A percentile compares a stretch with the other conserved stretches of the same genome.
These are phyloP conservation scores for Eucidaris tribuloides DNA, from an alignment of 35 echinoderm and acorn worm species.

Conservation along the genomic window DNA sequence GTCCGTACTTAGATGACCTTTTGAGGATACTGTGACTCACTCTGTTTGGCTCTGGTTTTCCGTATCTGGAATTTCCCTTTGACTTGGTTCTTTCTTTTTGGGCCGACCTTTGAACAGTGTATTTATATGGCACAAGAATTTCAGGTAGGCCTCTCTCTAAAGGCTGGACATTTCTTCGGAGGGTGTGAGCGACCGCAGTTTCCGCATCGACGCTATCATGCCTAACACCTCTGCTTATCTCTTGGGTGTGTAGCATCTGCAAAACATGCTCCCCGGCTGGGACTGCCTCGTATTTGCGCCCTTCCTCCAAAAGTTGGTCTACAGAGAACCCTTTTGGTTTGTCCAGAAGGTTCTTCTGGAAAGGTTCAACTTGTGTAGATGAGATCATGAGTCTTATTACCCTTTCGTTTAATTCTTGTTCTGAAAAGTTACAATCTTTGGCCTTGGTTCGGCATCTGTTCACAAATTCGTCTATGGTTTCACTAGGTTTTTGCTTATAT, in stretches of 20 bases:
- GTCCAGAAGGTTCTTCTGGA: slow-evolving; percentile 38
- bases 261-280: slow-evolving; percentile 9
- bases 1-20: not conserved
- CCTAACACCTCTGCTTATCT: not conserved
- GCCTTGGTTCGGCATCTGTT: slow-evolving; percentile 13
- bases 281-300: slow-evolving; percentile 38
- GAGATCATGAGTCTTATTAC: not conserved
- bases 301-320: slow-evolving; percentile 24
- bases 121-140: not conserved
- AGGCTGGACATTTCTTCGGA: not conserved
- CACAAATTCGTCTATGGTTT: slow-evolving; percentile 25
- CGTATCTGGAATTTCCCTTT: not conserved
- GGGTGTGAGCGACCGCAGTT: not conserved
- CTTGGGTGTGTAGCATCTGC: not conserved
- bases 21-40: not conserved
- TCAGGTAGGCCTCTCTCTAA: not conserved
- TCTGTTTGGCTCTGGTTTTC: not conserved
- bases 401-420: not conserved
- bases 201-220: not conserved
- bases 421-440: not conserved
- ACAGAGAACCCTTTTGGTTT: not conserved
- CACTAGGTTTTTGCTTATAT: slow-evolving; percentile 17
- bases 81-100: not conserved
- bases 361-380: slow-evolving; percentile 1
- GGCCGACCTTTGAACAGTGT: not conserved